Conservation (phyloP, 2,797 vertebrate species). For the Cossypha niveicapilla region DNA sequence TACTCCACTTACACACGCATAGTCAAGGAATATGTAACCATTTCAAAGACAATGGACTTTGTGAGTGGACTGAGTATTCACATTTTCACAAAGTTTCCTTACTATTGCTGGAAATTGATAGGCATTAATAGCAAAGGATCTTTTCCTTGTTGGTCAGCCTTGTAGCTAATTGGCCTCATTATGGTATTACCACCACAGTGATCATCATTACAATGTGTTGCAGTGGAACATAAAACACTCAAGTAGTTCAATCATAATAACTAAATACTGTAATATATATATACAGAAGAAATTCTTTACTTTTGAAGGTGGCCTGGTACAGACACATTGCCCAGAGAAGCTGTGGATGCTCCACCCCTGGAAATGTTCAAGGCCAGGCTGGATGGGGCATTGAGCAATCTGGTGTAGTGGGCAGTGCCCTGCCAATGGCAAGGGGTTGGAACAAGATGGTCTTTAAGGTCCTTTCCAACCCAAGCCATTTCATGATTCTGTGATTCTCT, state of each 20-base stretch:
- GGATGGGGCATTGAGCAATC: background rate
- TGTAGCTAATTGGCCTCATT: background rate
- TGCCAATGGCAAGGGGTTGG: accelerated
- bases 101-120: background rate
- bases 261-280: background rate
- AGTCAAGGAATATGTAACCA: background rate
- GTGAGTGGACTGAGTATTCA: background rate
- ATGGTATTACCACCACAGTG: background rate
- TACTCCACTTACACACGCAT: background rate
- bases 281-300: background rate
- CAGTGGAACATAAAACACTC: background rate
- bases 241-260: background rate
- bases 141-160: background rate
- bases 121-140: background rate
- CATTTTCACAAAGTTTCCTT: background rate
- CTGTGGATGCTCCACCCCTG: background rate
- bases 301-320: background rate
- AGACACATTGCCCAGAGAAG: background rate
- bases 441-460: too few relatives aligned
- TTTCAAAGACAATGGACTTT: background rate
- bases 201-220: background rate
- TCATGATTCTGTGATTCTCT: background rate
- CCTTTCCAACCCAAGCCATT: background rate
- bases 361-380: background rate
- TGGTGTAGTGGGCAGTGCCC: background rate